Evolutionary conservation across 2,888 invertebrate genomes (phyloP), one percentile per base, ranked within the genome.

Genomic region (Agriopis marginaria): DNA sequence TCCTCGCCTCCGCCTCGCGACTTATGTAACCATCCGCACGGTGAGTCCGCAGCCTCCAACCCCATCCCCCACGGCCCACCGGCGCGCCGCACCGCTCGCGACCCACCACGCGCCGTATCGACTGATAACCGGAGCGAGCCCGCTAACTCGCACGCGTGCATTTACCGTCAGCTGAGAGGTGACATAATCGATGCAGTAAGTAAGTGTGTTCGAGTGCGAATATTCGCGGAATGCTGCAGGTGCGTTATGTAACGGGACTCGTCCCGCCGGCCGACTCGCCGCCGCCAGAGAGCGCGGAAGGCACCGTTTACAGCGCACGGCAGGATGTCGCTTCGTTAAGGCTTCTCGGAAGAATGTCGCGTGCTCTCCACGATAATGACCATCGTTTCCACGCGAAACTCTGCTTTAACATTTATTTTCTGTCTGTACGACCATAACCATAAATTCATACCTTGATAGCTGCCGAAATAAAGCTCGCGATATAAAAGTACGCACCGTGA

Each of bases 11-110:
- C 88, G 83, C 84, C 82, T 83, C 88, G 88, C 88, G 91, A 88
- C 93, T 94, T 94, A 94, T 92, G 86, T 94, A 94, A 94, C 88
- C 90, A 92, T 89, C 91, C 90, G 89, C 91, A 90, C 92, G 92
- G 92, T 91, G 91, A 92, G 88, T 89, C 91, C 86, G 89, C 92
- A 92, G 90, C 89, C 90, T 90, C 91, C 88, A 82, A 83, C 82
- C 89, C 87, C 86, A 86, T 84, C 85, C 87, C 89, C 84, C 83
- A 85, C 84, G 84, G 74, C 83, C 88, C 82, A 81, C 75, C 63
- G 73, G 74, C 78, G 77, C 79, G 73, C 74, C 78, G 77, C 79
- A 73, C 79, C 74, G 72, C 73, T 77, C 71, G 68, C 69, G 45
- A 42, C 70, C 65, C 74, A 64, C 72, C 81, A 80, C 84, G 79